These are phyloP conservation scores for Cotesia typhae DNA, from an alignment of 1,140 invertebrate species.

Conservation along the genomic window DNA sequence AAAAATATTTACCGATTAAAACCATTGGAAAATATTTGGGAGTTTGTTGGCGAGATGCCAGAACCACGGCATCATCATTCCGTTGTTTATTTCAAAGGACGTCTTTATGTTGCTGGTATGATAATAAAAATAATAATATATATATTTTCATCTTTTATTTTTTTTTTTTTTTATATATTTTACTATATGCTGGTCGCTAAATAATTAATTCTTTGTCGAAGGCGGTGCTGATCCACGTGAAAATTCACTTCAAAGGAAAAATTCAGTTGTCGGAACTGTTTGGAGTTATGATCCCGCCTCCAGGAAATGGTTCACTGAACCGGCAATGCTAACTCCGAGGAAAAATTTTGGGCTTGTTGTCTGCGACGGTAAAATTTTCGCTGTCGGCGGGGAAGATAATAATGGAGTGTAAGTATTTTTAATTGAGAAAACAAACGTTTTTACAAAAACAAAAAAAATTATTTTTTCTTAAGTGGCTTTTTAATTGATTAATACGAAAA, in stretches of 20 bases:
- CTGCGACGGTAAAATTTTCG: conserved; percentile 68
- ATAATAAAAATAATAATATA: conserved; percentile 14
- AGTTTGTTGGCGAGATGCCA: conserved; percentile 69
- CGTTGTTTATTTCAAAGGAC: conserved; percentile 66
- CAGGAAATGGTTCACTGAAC: conserved; percentile 69
- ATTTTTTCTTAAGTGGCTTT: too few relatives aligned
- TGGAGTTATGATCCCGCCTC: conserved; percentile 72
- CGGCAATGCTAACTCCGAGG: conserved; percentile 64
- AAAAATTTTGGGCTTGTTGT: conserved; percentile 71
- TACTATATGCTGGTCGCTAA: too few relatives aligned
- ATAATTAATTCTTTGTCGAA: conserved; percentile 44
- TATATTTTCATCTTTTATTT: too few relatives aligned
- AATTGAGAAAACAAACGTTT: neutral
- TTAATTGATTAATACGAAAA: too few relatives aligned
- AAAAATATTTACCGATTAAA: conserved; percentile 69
- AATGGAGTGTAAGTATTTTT: conserved; percentile 63
- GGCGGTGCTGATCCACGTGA: conserved; percentile 71
- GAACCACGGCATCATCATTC: conserved; percentile 71
- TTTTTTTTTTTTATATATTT: too few relatives aligned
- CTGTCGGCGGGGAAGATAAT: conserved; percentile 71
- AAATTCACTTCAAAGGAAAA: conserved; percentile 65
- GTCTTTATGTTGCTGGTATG: conserved; percentile 69
- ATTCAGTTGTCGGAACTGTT: conserved; percentile 67
- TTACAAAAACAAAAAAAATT: neutral
- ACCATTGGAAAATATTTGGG: conserved; percentile 68